phyloP scores from a whole-genome alignment of 2,888 invertebrate species.

The Volucella inanis region DNA sequence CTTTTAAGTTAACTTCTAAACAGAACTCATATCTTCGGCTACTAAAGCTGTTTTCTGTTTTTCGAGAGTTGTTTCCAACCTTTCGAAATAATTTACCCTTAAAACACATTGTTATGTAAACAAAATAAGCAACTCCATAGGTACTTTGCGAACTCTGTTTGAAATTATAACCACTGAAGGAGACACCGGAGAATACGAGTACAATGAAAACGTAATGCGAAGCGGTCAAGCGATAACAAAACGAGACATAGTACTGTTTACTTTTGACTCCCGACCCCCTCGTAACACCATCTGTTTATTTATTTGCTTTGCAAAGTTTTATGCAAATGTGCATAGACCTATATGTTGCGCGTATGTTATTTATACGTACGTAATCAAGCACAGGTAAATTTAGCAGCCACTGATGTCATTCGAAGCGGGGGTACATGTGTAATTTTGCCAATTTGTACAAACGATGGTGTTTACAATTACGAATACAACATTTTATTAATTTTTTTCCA shows the following conservation, averaged over 20 bases:
- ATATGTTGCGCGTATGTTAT: not conserved
- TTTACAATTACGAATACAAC: constrained; percentile 58
- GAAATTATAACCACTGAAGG: constrained; percentile 40
- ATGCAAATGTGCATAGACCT: constrained; percentile 30
- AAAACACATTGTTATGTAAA: constrained; percentile 56
- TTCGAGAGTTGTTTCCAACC: constrained; percentile 44
- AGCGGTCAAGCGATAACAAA: constrained; percentile 53
- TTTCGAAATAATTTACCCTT: constrained; percentile 60
- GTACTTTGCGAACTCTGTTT: constrained; percentile 53
- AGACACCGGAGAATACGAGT: constrained; percentile 16
- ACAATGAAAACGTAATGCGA: constrained; percentile 48
- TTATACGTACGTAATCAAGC: constrained; percentile 46
- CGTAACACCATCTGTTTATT: constrained; percentile 11
- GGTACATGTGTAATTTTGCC: constrained; percentile 62
- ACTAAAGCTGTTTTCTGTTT: not conserved
- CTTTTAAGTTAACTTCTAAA: too few relatives aligned
- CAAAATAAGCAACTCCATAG: constrained; percentile 53
- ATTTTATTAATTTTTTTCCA: constrained; percentile 10
- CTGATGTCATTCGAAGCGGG: constrained; percentile 54
- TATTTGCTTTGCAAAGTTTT: constrained; percentile 55
- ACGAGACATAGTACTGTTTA: constrained; percentile 46
- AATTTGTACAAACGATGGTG: constrained; percentile 57
- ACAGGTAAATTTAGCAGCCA: constrained; percentile 33
- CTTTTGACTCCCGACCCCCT: constrained; percentile 25
- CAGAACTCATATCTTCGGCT: too few relatives aligned